phyloP scores from a whole-genome alignment of 2,797 vertebrate species.

The Mormyrops attenuatus region DNA sequence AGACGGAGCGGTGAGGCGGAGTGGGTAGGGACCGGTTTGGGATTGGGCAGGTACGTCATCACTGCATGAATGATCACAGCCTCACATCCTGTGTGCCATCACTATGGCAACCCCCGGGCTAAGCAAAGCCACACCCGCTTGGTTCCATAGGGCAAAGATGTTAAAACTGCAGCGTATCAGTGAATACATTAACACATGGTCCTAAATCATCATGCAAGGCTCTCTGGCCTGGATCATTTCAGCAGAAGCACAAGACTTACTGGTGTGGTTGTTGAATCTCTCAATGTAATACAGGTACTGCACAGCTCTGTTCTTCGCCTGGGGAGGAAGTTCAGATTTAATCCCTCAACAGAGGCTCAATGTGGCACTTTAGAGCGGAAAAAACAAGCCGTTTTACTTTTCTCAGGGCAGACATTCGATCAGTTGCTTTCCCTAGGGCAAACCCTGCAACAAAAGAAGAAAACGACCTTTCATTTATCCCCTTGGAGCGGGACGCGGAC shows the following conservation, averaged over 20 bases:
- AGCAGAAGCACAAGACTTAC: neutral
- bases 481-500: neutral
- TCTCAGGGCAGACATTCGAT: constrained; percentile 75
- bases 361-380: neutral
- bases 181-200: neutral
- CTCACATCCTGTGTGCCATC: neutral
- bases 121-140: neutral
- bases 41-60: neutral
- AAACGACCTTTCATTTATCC: neutral
- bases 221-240: neutral
- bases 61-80: neutral
- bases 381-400: constrained; percentile 63
- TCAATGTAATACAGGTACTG: constrained; percentile 1
- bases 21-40: neutral
- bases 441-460: constrained; percentile 66
- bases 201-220: neutral
- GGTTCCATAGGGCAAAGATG: neutral
- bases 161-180: neutral
- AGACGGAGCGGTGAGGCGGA: neutral
- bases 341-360: neutral
- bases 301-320: constrained; percentile 8
- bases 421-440: constrained; percentile 81
- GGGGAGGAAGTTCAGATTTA: neutral
- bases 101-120: neutral
- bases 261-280: constrained; percentile 4